Conservation (phyloP, 2,113 vertebrate genomes). For the Crotophaga sulcirostris region DNA sequence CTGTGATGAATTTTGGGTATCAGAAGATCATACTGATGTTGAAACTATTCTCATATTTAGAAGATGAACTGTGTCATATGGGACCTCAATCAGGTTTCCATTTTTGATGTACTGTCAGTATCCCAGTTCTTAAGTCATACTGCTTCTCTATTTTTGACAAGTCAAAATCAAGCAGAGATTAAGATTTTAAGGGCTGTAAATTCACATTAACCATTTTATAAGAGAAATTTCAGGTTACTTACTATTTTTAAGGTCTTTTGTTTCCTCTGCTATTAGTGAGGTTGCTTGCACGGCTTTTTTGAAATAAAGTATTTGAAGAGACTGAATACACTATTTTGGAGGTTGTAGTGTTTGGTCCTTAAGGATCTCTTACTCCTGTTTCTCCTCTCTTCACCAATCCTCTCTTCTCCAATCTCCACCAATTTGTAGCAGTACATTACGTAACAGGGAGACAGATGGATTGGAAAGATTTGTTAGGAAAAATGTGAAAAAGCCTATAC, state of each 20-base stretch:
- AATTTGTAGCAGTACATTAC: not conserved
- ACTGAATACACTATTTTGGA: not conserved
- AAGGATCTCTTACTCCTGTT: not conserved
- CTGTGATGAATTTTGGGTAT: not conserved
- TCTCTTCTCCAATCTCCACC: not conserved
- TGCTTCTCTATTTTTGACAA: not conserved
- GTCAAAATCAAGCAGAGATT: not conserved
- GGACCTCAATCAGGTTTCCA: not conserved
- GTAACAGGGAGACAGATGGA: not conserved
- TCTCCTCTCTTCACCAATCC: not conserved
- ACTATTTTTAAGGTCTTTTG: not conserved
- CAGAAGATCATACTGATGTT: not conserved
- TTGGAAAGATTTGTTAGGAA: not conserved
- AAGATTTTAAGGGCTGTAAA: not conserved
- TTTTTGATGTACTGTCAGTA: not conserved
- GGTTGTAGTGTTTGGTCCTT: not conserved
- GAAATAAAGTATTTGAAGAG: not conserved
- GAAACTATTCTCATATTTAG: not conserved
- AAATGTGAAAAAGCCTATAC: not conserved
- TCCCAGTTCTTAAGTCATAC: not conserved
- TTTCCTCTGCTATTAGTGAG: not conserved
- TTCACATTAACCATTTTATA: not conserved
- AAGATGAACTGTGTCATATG: not conserved
- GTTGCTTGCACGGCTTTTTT: not conserved
- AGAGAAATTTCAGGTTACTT: not conserved